Conservation (phyloP, 2,888 invertebrate genomes). For the Glyphotaelius pellucidus region DNA sequence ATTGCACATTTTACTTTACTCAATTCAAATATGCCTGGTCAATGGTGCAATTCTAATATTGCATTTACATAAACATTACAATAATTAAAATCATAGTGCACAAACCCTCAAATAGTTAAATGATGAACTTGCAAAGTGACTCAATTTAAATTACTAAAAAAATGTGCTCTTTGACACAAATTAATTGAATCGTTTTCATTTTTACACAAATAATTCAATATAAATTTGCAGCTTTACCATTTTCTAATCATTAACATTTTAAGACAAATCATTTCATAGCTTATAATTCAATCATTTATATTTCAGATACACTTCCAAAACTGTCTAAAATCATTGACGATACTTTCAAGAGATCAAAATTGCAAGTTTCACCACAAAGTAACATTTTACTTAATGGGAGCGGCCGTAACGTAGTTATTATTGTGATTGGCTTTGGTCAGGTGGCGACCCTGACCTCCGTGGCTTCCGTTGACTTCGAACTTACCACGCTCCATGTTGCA, state of each 20-base stretch:
- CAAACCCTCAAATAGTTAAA: neutral
- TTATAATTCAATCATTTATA: neutral
- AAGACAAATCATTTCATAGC: too few relatives aligned
- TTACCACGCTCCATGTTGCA: constrained; percentile 31
- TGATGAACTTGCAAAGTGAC: constrained; percentile 16
- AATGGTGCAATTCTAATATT: neutral
- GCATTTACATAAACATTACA: constrained; percentile 11
- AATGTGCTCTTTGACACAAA: neutral
- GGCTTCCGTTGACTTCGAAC: constrained; percentile 59
- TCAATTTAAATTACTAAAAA: neutral
- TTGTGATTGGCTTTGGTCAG: constrained; percentile 59
- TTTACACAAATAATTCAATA: neutral
- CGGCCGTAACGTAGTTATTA: constrained; percentile 73
- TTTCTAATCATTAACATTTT: neutral
- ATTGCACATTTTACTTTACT: constrained; percentile 6
- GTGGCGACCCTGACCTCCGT: constrained; percentile 63
- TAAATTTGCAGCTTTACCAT: neutral
- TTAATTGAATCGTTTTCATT: neutral
- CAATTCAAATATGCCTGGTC: neutral
- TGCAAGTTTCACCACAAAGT: neutral
- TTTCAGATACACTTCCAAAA: neutral
- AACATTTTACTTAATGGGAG: constrained; percentile 73
- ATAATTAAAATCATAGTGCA: constrained; percentile 10
- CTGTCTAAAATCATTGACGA: neutral
- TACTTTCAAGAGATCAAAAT: neutral